These are phyloP conservation scores for Electrona antarctica DNA, from an alignment of 2,113 vertebrate species.

Conservation along the genomic window DNA sequence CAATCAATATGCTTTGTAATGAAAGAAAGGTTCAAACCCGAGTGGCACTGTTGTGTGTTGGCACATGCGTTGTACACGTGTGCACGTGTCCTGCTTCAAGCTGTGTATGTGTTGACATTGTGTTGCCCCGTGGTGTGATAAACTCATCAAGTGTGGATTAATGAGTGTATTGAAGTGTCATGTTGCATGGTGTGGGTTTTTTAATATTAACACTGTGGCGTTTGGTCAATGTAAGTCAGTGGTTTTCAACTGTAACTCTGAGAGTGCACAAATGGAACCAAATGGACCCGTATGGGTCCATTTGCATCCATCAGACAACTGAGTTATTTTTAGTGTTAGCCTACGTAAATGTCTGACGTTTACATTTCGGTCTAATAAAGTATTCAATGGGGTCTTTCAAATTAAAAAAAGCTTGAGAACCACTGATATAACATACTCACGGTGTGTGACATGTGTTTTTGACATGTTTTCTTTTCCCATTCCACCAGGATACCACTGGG, in stretches of 20 bases:
- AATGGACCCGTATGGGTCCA: no score
- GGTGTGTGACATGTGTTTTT: constrained; percentile 1
- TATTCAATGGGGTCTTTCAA: no score
- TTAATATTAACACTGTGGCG: constrained; percentile 46
- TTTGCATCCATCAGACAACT: no score
- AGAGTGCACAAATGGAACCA: no score
- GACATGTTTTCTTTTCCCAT: not conserved
- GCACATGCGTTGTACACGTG: not conserved
- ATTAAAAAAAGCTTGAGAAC: no score
- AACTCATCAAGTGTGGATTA: constrained; percentile 35
- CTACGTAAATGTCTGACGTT: no score
- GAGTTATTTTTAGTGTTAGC: no score
- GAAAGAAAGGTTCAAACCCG: no score
- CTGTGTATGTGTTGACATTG: constrained; percentile 28
- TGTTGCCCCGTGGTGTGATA: constrained; percentile 21
- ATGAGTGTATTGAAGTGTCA: constrained; percentile 45
- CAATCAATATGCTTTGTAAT: no score
- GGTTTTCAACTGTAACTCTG: no score
- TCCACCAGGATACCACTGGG: constrained; percentile 95
- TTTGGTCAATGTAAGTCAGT: constrained; percentile 3
- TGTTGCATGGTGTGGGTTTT: constrained; percentile 66
- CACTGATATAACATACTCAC: no score
- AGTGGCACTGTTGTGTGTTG: not conserved
- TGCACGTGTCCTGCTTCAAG: not conserved
- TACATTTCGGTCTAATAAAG: no score